Conservation (phyloP, 2,888 invertebrate genomes). For the Cremastobaeus sp. region DNA sequence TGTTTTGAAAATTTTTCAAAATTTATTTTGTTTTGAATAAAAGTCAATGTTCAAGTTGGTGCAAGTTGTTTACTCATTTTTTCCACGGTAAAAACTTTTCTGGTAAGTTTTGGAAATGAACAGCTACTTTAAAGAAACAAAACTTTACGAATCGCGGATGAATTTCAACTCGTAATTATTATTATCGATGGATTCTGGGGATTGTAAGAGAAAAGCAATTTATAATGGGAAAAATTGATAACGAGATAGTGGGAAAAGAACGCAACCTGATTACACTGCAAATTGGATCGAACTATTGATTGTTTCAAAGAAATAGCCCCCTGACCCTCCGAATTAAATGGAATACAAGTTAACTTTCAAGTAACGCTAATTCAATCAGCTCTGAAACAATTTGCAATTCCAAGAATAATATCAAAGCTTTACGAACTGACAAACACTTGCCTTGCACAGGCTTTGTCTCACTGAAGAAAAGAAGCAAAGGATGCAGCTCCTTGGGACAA, state of each 20-base stretch:
- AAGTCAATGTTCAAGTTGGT: too few species aligned
- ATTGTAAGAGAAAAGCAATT: constrained; percentile 18
- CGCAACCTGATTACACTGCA: constrained; percentile 32
- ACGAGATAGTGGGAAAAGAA: constrained; percentile 32
- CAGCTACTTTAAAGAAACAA: too few species aligned
- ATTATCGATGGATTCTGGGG: too few species aligned
- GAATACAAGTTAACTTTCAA: constrained; percentile 49
- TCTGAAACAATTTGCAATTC: constrained; percentile 51
- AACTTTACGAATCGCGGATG: too few species aligned
- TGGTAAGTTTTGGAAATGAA: too few species aligned
- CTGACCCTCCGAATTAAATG: constrained; percentile 30
- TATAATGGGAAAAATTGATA: constrained; percentile 17
- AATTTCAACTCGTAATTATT: too few species aligned
- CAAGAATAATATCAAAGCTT: constrained; percentile 45
- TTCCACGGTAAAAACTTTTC: too few species aligned
- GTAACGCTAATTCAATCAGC: constrained; percentile 56
- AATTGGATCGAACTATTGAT: constrained; percentile 38
- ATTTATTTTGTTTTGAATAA: too few species aligned
- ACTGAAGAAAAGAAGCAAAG: constrained; percentile 46
- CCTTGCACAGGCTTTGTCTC: constrained; percentile 31
- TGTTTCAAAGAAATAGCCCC: constrained; percentile 39
- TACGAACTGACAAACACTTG: constrained; percentile 36
- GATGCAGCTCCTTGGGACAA: constrained; percentile 28
- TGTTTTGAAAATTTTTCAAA: too few species aligned
- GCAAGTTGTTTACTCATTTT: too few species aligned